Evolutionary conservation across 2,113 vertebrate species (phyloP), one percentile per base, ranked within the genome.

Genomic region (Pholis gunnellus): DNA sequence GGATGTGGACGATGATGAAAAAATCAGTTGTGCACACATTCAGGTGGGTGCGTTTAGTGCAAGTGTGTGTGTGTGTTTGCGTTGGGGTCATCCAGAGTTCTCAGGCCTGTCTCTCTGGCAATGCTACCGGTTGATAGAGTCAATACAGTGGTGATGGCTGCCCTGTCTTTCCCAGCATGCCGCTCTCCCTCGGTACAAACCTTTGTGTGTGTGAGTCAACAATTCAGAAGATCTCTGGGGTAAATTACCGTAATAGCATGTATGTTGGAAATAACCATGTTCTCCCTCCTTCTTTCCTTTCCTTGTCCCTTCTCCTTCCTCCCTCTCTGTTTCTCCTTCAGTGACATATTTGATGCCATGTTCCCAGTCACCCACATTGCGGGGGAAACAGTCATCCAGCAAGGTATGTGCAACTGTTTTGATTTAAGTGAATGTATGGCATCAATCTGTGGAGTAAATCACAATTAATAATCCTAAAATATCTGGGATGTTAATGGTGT

Each of bases 331-430:
- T 88, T 93, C 67, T 92, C 85, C 92, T 85, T 5, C 92, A 99
- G 98, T 91, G 98, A 99, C 93, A 99, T 99, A 90, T 99, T 99
- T 9, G 98, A 99, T 61, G 98, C 98, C 89, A 99, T 99, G 98
- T 99, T 99, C 77, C 98, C 98, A 0, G 97, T 99, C 84, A 99
- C 95, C 9, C 98, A 99, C 94, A 99, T 99, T 1, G 98, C 97
- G 7, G 97, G 97, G 75, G 98, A 99, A 94, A 99, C 97, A 0
- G 98, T 99, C 65, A 99, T 99, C 88, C 97, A 98, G 66, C 97
- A 99, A 96, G 97, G 98, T 99, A 93, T 44, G 93, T 90, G 60
- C 46, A 60, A 38, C 44, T 57, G 44, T 70, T 44, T 61, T 42
- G 8, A n/a, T 54, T 78, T 20, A 15, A 1, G 31, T 72, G 4